Base-by-base conservation (phyloP, 1,140 invertebrate genomes). In the Leptonema lineaticorne region DNA sequence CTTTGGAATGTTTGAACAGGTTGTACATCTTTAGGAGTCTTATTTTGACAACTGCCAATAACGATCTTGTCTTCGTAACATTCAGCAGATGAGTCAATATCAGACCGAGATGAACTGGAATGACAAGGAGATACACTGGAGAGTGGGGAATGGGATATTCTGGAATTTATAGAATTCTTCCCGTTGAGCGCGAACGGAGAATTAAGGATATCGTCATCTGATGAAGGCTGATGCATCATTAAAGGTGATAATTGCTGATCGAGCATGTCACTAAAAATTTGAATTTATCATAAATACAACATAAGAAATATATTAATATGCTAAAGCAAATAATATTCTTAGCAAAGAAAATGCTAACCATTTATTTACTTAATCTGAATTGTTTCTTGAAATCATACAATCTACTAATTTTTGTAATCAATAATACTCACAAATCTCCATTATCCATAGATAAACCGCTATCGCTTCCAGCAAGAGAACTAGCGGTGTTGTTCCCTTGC, bases 391-490 rank as follows among this genome's bases (percentile, higher is more conserved):
- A 53, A 22, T 16, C 48, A 18, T 53, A 53, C 7, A 53, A 8
- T 8, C 6, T 7, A 16, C n/a, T 53, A 22, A 8, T 53, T 22
- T 16, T 7, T 7, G 56, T 8, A 20, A 65, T 28, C 8, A 50
- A 20, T 6, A 26, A 26, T 53, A 81, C 80, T 82, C 71, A 83
- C 82, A 82, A 77, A 74, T 84, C 81, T 24, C 79, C 77, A 57
- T 76, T 80, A 70, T 83, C 82, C 70, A 79, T 82, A 1, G 82
- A 84, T 1, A 83, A 68, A 48, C 82, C 82, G 70, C 82, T 83
- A 67, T 83, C 82, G 0, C 81, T 82, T 57, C 77, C 76, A 2
- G 80, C 79, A 57, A 79, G 81, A 72, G 79, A 80, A 76, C 70
- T 30, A 18, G 63, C 58, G 16, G 62, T 50, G 7, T 56, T 57